Evolutionary conservation across 2,113 vertebrate species (phyloP), one percentile per base, ranked within the genome.

Genomic region (Pomatorhinus ruficollis): DNA sequence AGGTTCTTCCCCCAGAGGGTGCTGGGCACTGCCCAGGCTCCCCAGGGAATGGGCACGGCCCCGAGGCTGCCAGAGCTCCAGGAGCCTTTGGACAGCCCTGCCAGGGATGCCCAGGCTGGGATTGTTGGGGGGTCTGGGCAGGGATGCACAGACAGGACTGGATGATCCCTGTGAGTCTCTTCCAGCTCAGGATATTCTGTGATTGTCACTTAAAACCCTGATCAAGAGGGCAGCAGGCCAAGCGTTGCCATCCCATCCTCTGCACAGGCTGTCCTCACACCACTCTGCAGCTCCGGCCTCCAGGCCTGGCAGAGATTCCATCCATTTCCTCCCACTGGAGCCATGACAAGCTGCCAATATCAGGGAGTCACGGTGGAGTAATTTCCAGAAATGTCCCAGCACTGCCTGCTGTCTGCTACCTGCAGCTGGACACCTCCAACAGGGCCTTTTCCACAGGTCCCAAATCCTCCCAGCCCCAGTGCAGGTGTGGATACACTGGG

Each of bases 1-100:
- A 71, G 85, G 75, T 7, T 79, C 75, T 87, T 49, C 75, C 75
- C 85, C 85, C 75, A 70, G 50, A 72, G 72, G 25, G 25, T 57
- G 59, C 44, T 65, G 68, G 66, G 68, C 77, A 74, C 86, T 88
- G 86, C 21, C 21, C 86, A 88, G 85, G 68, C 68, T 81, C 15
- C 86, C 86, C 77, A 89, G 86, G 77, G 77, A 72, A 65, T 89
- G 86, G 77, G 33, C 86, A 37, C 52, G 16, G 86, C 86, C 77
- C 86, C 60, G 45, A 81, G 86, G 60, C 86, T 81, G 86, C 76
- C 86, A 81, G 44, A 89, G 86, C 86, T 81, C 52, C 86, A 81
- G 86, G 68, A 65, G 86, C 8, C 8, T 21, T 71, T 63, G 85
- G 85, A 0, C 57, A 71, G 30, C 22, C 5, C 64, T 70, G 39